phyloP scores from a whole-genome alignment of 2,797 vertebrate species.

The Orestias chungarensis region DNA sequence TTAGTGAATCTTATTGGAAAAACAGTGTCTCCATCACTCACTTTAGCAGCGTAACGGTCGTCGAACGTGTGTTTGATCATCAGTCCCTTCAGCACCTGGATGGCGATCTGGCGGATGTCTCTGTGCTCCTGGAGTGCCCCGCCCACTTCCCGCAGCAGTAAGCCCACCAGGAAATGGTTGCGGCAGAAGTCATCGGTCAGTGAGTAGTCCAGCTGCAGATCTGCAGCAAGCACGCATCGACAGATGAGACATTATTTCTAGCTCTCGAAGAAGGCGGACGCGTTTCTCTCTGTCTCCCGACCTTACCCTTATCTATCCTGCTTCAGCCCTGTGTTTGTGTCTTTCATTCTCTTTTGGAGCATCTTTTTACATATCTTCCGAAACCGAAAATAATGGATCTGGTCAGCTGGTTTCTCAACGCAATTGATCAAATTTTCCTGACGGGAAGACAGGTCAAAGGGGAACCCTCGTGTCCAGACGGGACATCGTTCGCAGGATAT shows the following conservation, averaged over 20 bases:
- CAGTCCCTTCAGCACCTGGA: conserved; percentile 93
- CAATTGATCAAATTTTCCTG: too few species aligned
- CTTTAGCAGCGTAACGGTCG: conserved; percentile 90
- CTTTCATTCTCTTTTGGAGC: too few species aligned
- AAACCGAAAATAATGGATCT: too few species aligned
- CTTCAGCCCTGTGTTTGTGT: too few species aligned
- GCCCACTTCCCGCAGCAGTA: conserved; percentile 91
- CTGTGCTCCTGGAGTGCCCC: conserved; percentile 91
- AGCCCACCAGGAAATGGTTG: conserved; percentile 96
- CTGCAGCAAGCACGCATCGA: conserved; percentile 64
- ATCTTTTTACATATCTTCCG: too few species aligned
- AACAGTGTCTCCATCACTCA: conserved; percentile 60
- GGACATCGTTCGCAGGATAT: too few species aligned
- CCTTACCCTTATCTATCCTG: too few species aligned
- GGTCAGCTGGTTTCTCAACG: too few species aligned
- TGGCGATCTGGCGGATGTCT: conserved; percentile 90
- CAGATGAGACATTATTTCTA: not conserved
- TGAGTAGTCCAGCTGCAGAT: conserved; percentile 94
- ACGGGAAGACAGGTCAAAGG: too few species aligned
- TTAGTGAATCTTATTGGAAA: too few species aligned
- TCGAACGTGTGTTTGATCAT: conserved; percentile 98
- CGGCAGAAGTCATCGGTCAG: conserved; percentile 96
- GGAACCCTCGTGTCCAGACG: not conserved
- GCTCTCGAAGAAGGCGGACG: too few species aligned
- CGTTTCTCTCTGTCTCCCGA: too few species aligned